Base-by-base conservation (phyloP, 2,113 vertebrate species). In the Stercorarius parasiticus region DNA sequence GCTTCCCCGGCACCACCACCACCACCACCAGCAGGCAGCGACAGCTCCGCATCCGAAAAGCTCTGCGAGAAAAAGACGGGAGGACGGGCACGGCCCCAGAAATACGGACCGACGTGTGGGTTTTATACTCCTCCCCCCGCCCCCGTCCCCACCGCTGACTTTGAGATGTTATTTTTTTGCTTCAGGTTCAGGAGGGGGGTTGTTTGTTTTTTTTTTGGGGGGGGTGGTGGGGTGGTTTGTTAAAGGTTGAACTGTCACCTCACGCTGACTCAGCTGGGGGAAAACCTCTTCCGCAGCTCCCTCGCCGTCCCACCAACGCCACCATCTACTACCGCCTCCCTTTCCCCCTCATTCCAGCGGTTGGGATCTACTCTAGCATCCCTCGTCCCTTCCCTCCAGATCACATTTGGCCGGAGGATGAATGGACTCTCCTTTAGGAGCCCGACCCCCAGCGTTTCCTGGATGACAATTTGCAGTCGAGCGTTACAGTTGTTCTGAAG, bases 181-280 rank as follows among this genome's bases (percentile, higher is more conserved):
- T 47, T 7, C 17, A 2, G 55, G 49, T 15, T 70, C 10, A 10
- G n/a, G 43, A 38, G 43, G 29, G 27, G 14, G 16, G 13, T 53
- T 6, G 16, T 3, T 43, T 5, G 27, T 15, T 5, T 16, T 5
- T 30, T 65, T 19, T 22, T 9, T 13, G 29, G 13, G 20, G 9
- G 6, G 30, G 22, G n/a, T n/a, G n/a, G n/a, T n/a, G 27, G 47
- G 11, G 26, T n/a, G 1, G 1, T n/a, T 23, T n/a, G 13, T 30
- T 45, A 32, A 43, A 81, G 52, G 23, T 3, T 5, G 19, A 85
- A 29, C 15, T 1, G 52, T 38, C 59, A 27, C 64, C 77, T 71
- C n/a, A 1, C 1, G 6, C 61, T 29, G 52, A 7, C 62, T 56
- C 6, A 0, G 36, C 3, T 1, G 11, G 64, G 62, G 64, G 52